Conservation (phyloP, 2,888 invertebrate species). For the Diarsia rubi region DNA sequence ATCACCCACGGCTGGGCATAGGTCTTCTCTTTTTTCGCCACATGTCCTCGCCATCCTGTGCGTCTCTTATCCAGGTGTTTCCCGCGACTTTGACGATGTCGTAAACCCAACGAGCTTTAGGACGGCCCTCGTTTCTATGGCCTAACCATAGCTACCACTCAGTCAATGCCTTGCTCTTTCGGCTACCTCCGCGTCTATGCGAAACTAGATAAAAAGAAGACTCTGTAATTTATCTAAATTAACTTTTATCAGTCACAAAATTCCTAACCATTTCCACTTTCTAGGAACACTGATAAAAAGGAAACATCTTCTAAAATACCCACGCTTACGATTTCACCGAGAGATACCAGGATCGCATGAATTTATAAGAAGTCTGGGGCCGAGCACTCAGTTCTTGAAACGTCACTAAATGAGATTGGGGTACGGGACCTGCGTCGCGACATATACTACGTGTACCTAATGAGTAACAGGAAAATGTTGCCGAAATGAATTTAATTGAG, state of each 20-base stretch:
- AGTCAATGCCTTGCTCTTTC: no score
- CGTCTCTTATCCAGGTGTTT: no score
- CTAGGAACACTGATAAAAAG: not conserved
- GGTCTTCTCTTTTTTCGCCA: no score
- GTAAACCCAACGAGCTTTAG: no score
- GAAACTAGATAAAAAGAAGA: not conserved
- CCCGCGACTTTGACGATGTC: no score
- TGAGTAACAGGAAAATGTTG: slow-evolving; percentile 37
- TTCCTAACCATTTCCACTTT: not conserved
- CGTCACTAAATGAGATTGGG: slow-evolving; percentile 57
- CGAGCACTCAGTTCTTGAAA: slow-evolving; percentile 36
- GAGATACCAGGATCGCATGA: slow-evolving; percentile 47
- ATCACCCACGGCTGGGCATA: no score
- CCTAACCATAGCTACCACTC: no score
- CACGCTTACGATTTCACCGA: slow-evolving; percentile 1
- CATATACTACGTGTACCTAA: slow-evolving; percentile 39
- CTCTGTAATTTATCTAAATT: not conserved
- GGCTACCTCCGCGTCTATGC: no score
- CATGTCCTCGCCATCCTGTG: no score
- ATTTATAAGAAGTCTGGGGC: slow-evolving; percentile 46
- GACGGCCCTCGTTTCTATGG: no score
- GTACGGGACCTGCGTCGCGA: slow-evolving; percentile 25
- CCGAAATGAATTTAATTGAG: not conserved
- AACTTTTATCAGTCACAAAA: not conserved
- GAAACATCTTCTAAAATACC: not conserved